These are phyloP conservation scores for Aurelia sp. DNA, from an alignment of 30 jellyfish, hydroid and myxozoan species.

Conservation along the genomic window DNA sequence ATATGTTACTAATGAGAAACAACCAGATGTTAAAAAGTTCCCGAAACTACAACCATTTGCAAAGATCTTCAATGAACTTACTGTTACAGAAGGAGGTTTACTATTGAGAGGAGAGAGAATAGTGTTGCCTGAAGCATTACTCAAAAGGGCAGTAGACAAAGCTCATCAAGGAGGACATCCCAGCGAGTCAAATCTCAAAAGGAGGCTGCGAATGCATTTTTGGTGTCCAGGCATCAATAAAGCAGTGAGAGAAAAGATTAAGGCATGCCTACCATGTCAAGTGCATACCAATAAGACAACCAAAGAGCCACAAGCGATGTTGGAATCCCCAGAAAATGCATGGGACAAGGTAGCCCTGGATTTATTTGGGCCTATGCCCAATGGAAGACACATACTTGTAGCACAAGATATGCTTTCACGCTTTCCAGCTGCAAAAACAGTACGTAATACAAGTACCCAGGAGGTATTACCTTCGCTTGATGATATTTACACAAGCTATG, in stretches of 20 bases:
- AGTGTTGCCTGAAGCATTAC: slow-evolving; percentile 45
- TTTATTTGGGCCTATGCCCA: slow-evolving; percentile 75
- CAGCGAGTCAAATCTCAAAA: slow-evolving; percentile 34
- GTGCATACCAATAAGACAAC: slow-evolving; percentile 47
- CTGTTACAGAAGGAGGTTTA: slow-evolving; percentile 63
- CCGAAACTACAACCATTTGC: slow-evolving; percentile 32
- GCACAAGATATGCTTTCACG: slow-evolving; percentile 52
- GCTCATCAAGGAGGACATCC: slow-evolving; percentile 79
- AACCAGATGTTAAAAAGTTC: slow-evolving; percentile 8
- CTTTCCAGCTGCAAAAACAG: slow-evolving; percentile 65
- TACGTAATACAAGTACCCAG: slow-evolving; percentile 41
- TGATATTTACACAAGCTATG: slow-evolving; percentile 42
- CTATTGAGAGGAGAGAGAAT: slow-evolving; percentile 28
- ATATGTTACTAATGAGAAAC: neutral
- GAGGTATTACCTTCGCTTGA: slow-evolving; percentile 45
- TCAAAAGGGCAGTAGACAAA: slow-evolving; percentile 49
- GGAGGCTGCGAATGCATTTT: slow-evolving; percentile 56
- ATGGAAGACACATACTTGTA: slow-evolving; percentile 50
- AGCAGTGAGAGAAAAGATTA: slow-evolving; percentile 6
- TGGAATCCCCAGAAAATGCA: slow-evolving; percentile 27
- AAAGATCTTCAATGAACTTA: slow-evolving; percentile 43
- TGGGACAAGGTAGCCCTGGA: slow-evolving; percentile 71
- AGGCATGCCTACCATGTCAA: slow-evolving; percentile 58
- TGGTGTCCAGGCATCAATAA: slow-evolving; percentile 65
- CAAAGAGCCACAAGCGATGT: slow-evolving; percentile 59